Evolutionary conservation across 2,797 vertebrate species (phyloP).

Genomic region (Allenopithecus nigroviridis): DNA sequence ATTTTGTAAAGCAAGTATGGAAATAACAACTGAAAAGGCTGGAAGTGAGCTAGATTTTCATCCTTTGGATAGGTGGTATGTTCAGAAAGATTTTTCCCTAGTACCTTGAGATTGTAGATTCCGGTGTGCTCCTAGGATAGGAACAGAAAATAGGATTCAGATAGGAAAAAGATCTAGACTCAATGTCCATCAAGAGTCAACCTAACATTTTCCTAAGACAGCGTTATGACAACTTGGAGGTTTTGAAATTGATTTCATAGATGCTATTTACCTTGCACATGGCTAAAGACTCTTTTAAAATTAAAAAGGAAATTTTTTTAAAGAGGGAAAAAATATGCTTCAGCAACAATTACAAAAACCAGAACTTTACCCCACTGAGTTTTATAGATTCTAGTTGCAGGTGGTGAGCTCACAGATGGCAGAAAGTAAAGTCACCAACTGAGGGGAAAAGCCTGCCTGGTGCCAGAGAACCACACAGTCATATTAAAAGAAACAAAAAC

Average conservation of each 20-base stretch:
- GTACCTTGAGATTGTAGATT: neutral
- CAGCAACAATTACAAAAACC: conserved; percentile 46
- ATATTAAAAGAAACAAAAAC: neutral
- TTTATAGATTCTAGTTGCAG: conserved; percentile 57
- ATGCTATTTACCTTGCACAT: neutral
- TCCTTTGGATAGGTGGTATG: neutral
- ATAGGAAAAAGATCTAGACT: neutral
- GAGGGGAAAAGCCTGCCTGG: neutral
- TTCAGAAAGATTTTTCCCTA: neutral
- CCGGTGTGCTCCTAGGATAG: neutral
- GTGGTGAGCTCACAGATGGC: conserved; percentile 21
- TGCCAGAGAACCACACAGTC: conserved; percentile 44
- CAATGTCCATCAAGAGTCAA: neutral
- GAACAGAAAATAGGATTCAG: neutral
- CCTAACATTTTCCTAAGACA: neutral
- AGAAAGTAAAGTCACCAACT: conserved; percentile 7
- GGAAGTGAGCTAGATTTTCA: neutral
- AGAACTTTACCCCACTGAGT: conserved; percentile 45
- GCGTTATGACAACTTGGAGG: neutral
- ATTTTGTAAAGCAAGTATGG: neutral
- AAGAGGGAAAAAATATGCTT: neutral
- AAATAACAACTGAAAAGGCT: neutral
- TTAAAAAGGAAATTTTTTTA: neutral
- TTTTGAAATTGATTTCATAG: neutral
- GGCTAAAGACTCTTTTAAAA: conserved; percentile 29